Evolutionary conservation across 1,140 invertebrate species (phyloP).

Genomic region (Palaemon carinicauda): DNA sequence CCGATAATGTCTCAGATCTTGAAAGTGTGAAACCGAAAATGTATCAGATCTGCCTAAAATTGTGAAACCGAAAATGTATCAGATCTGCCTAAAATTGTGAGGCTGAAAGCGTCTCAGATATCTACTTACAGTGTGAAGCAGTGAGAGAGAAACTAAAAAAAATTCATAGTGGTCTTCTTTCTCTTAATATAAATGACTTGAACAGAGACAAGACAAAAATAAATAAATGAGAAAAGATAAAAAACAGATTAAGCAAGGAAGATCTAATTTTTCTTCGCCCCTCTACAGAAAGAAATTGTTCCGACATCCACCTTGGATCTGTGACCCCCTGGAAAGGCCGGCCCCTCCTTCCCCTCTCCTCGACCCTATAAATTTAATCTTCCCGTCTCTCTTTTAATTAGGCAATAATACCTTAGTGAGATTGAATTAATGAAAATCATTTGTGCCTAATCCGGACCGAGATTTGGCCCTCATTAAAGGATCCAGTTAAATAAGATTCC

Average conservation of each 20-base stretch:
- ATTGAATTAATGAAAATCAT: slow-evolving; percentile 56
- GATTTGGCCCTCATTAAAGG: slow-evolving; percentile 53
- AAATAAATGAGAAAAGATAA: background rate
- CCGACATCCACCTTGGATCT: background rate
- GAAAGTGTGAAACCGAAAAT: too few relatives aligned
- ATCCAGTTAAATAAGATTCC: slow-evolving; percentile 53
- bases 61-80: too few relatives aligned
- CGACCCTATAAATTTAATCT: slow-evolving; percentile 40
- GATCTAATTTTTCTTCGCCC: background rate
- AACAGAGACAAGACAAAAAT: background rate
- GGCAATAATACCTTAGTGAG: slow-evolving; percentile 55
- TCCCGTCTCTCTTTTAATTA: slow-evolving; percentile 47
- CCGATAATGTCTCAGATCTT: too few relatives aligned
- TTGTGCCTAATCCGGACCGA: slow-evolving; percentile 43
- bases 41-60: too few relatives aligned
- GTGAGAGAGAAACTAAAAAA: too few relatives aligned
- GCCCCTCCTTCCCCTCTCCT: background rate
- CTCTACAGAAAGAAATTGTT: background rate
- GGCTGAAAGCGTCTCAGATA: too few relatives aligned
- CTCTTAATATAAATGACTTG: too few relatives aligned
- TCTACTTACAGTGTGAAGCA: too few relatives aligned
- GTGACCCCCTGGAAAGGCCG: too few relatives aligned
- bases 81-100: too few relatives aligned
- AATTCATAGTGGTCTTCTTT: too few relatives aligned
- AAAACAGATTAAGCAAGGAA: background rate